Evolutionary conservation across 2,888 invertebrate species (phyloP).

Genomic region (Leptopilina syphax): DNA sequence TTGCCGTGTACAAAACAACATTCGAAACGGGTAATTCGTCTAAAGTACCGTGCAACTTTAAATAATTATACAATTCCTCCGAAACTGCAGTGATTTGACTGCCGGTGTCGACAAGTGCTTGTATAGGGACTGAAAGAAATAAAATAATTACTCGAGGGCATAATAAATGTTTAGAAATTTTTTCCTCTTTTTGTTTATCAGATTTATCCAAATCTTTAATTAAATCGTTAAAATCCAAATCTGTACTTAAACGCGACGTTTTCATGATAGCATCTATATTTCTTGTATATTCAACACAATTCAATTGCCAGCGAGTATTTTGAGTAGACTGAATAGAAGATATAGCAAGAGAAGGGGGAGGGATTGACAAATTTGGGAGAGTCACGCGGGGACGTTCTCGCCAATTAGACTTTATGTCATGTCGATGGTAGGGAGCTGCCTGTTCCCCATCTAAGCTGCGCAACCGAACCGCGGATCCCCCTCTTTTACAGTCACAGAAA

Average conservation of each 20-base stretch:
- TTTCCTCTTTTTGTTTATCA: not conserved
- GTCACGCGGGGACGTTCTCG: not conserved
- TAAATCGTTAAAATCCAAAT: not conserved
- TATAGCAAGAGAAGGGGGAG: not conserved
- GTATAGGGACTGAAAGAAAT: not conserved
- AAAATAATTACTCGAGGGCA: not conserved
- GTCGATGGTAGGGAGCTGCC: not conserved
- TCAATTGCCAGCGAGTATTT: not conserved
- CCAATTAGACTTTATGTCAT: not conserved
- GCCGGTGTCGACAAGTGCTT: not conserved
- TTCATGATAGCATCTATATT: not conserved
- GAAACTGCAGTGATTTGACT: conserved; percentile 3
- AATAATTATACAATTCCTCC: not conserved
- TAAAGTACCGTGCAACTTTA: not conserved
- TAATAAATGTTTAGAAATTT: not conserved
- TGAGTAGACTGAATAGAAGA: not conserved
- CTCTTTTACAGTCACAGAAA: no score
- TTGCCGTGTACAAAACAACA: not conserved
- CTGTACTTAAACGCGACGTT: not conserved
- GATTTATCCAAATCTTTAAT: not conserved
- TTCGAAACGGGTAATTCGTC: conserved; percentile 7
- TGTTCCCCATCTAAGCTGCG: not conserved
- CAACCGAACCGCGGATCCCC: no score
- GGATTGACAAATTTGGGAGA: not conserved
- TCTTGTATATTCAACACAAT: not conserved